A percentile compares a stretch with the other conserved stretches of the same genome.
Evolutionary conservation across 64 coral and sea anemone genomes (phyloP).

Genomic region (Actinia equina): DNA sequence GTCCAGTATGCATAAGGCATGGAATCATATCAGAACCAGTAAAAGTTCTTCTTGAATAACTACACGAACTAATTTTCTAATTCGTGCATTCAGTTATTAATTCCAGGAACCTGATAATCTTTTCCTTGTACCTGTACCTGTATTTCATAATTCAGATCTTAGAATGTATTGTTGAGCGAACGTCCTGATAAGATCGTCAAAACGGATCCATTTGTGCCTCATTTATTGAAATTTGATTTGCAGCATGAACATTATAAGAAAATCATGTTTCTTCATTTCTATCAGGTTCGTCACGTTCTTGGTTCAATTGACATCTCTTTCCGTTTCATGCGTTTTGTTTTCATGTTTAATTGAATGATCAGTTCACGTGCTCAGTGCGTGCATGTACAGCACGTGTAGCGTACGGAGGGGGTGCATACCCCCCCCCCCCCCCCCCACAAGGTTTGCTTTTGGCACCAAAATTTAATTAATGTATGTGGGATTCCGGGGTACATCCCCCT

Average conservation of each 20-base stretch:
- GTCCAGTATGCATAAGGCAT: background rate
- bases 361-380: background rate
- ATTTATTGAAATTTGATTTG: conserved; percentile 4
- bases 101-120: background rate
- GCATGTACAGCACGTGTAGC: background rate
- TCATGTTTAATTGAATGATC: background rate
- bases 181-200: background rate
- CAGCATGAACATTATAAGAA: background rate
- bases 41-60: background rate
- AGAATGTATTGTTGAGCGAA: background rate
- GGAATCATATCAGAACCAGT: background rate
- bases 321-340: background rate
- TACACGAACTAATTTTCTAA: background rate
- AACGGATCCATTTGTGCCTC: background rate
- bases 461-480: too few relatives aligned
- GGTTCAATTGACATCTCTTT: background rate
- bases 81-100: background rate
- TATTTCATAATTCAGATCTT: too few relatives aligned
- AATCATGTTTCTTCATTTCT: background rate
- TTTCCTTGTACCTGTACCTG: too few relatives aligned
- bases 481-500: too few relatives aligned
- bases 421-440: too few relatives aligned
- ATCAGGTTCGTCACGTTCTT: background rate
- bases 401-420: too few relatives aligned
- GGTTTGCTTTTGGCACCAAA: too few relatives aligned